A percentile compares a stretch with the other conserved stretches of the same genome.
Evolutionary conservation across 2,797 vertebrate species (phyloP).

Genomic region (Macropus fuliginosus): DNA sequence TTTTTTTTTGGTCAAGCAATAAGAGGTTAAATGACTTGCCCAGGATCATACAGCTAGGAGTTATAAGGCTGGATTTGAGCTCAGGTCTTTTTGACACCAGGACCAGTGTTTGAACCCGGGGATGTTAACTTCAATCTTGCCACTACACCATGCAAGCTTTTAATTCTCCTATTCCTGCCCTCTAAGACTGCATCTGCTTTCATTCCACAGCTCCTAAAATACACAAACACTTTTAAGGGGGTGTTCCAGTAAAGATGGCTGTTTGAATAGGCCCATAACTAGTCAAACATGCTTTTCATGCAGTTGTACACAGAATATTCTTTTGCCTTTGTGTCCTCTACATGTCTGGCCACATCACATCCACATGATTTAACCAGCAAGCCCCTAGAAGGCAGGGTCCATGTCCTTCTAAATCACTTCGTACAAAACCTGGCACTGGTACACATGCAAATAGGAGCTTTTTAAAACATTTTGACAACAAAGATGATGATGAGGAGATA

Average conservation of each 20-base stretch:
- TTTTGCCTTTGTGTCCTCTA: background rate
- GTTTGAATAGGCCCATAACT: background rate
- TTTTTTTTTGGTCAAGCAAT: background rate
- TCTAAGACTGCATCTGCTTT: background rate
- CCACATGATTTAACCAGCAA: background rate
- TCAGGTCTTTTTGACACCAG: background rate
- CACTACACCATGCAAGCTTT: background rate
- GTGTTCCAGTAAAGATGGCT: background rate
- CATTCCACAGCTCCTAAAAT: background rate
- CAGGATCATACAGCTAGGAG: background rate
- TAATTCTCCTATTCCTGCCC: background rate
- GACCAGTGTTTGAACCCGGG: background rate
- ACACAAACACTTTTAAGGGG: background rate
- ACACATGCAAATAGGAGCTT: background rate
- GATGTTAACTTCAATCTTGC: background rate
- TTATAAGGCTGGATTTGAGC: background rate
- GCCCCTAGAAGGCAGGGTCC: background rate
- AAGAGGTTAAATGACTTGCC: background rate
- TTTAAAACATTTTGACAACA: slow-evolving; percentile 19
- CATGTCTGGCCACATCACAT: background rate
- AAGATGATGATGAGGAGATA: background rate
- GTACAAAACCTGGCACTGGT: background rate
- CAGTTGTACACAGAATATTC: background rate
- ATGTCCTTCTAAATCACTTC: background rate
- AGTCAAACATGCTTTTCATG: background rate